Evolutionary conservation across 2,113 vertebrate genomes (phyloP).

Genomic region (Climacteris rufus): DNA sequence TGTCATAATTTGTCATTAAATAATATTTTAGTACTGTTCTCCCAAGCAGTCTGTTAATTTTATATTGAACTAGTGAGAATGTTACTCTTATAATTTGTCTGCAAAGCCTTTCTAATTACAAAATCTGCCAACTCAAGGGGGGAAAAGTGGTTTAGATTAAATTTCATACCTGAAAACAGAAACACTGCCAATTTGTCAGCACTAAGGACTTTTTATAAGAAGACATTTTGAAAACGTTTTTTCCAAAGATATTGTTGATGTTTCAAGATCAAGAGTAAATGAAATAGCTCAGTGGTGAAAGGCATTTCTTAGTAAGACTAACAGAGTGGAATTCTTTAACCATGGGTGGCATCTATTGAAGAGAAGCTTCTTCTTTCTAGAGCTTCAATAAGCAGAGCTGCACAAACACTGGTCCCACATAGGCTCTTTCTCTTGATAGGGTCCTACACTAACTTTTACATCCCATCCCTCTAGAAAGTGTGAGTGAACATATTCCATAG

Average conservation of each 20-base stretch:
- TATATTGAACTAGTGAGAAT: neutral
- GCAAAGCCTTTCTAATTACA: neutral
- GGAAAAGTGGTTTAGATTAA: neutral
- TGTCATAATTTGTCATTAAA: conserved; percentile 13
- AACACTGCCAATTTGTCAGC: neutral
- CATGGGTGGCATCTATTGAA: neutral
- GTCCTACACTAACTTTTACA: neutral
- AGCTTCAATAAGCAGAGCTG: neutral
- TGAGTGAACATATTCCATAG: neutral
- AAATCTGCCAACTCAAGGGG: neutral
- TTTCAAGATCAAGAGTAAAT: neutral
- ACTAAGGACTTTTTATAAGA: neutral
- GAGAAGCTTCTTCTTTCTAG: neutral
- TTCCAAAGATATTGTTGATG: neutral
- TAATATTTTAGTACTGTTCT: conserved; percentile 5
- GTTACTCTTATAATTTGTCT: neutral
- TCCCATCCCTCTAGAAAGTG: neutral
- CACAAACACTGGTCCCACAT: neutral
- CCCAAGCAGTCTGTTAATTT: neutral
- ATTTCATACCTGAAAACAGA: neutral
- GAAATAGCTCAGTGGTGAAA: neutral
- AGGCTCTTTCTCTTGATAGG: neutral
- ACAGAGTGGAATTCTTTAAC: neutral
- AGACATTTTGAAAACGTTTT: neutral
- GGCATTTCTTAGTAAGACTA: neutral